Base-by-base conservation (phyloP, 2,797 vertebrate genomes). In the Pseudocheirus occidentalis region DNA sequence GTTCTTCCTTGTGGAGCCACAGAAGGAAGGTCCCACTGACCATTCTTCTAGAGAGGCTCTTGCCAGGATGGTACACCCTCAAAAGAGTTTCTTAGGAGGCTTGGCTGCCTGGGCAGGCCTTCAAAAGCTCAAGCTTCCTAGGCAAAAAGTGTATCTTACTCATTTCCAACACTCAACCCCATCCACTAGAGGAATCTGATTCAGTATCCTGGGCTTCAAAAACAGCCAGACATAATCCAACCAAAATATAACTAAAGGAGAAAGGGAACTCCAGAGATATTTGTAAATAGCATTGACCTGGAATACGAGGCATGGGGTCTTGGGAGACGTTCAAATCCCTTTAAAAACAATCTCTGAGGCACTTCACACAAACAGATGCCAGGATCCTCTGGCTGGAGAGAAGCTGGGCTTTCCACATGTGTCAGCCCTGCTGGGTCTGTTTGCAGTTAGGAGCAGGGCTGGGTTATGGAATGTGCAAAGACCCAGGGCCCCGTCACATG, bases 281-380 rank as follows among this genome's bases (percentile, higher is more conserved):
- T 87, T 87, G 73, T 87, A 87, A 87, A 87, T 87, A 87, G 73
- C 73, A 87, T 50, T 87, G 73, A 87, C 73, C 73, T 87, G 73
- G 73, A 87, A 87, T 87, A 87, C 10, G 40, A 87, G 73, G 40
- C 73, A 87, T 27, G 46, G 21, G 73, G 40, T 87, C 73, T 87
- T 87, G 73, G 73, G 73, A 87, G 73, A 27, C 73, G 28, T 87
- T 87, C 53, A 12, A 92, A 91, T 9, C 52, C 40, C 55, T 92
- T 31, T 50, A 34, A 28, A 89, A 13, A 9, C 29, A 29, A 90
- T 93, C 58, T 93, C 87, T 12, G 6, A 53, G 53, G 31, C 0
- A 0, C 27, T 91, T 87, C 73, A 87, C 0, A 10, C 40, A 87
- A 87, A 87, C 81, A 55, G 59, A 94, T 21, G 91, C 55, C 93